Percentiles rank a stretch among this genome's conserved stretches.
phyloP scores from a whole-genome alignment of 2,888 invertebrate genomes.

The Chromoteleia sp. region DNA sequence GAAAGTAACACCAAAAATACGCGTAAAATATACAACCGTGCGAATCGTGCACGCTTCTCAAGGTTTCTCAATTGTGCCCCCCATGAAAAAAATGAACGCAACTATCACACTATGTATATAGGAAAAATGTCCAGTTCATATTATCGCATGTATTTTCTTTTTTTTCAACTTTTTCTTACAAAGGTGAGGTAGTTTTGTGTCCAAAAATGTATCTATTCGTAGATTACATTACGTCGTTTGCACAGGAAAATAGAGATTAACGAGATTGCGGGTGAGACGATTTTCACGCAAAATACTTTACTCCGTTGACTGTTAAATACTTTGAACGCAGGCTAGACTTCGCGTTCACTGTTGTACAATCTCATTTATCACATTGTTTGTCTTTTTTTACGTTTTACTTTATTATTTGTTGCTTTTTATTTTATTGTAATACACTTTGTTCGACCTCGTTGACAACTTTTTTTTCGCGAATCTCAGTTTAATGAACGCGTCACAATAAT shows the following conservation, averaged over 20 bases:
- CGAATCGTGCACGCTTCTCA: constrained; percentile 10
- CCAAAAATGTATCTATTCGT: constrained; percentile 61
- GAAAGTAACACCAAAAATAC: constrained; percentile 46
- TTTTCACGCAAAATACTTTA: constrained; percentile 41
- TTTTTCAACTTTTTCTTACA: constrained; percentile 49
- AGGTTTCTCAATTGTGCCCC: constrained; percentile 28
- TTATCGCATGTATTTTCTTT: constrained; percentile 32
- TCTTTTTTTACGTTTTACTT: constrained; percentile 24
- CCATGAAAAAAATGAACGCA: constrained; percentile 14
- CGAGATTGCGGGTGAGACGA: constrained; percentile 50
- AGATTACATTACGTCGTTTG: constrained; percentile 46
- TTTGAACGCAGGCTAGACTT: constrained; percentile 33
- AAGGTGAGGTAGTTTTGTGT: constrained; percentile 68
- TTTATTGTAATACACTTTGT: constrained; percentile 47
- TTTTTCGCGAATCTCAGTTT: constrained; percentile 25
- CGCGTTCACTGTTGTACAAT: constrained; percentile 41
- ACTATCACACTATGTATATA: constrained; percentile 13
- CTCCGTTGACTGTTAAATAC: constrained; percentile 29
- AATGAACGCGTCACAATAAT: constrained; percentile 22
- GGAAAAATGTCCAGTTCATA: constrained; percentile 28
- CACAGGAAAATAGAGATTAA: constrained; percentile 63
- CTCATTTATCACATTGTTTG: constrained; percentile 58
- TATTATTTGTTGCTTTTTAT: constrained; percentile 24
- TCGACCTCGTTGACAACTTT: constrained; percentile 25
- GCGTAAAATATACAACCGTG: constrained; percentile 9